Evolutionary conservation across 2,113 vertebrate species (phyloP), one percentile per base, ranked within the genome.

Genomic region (Macquaria australasica): DNA sequence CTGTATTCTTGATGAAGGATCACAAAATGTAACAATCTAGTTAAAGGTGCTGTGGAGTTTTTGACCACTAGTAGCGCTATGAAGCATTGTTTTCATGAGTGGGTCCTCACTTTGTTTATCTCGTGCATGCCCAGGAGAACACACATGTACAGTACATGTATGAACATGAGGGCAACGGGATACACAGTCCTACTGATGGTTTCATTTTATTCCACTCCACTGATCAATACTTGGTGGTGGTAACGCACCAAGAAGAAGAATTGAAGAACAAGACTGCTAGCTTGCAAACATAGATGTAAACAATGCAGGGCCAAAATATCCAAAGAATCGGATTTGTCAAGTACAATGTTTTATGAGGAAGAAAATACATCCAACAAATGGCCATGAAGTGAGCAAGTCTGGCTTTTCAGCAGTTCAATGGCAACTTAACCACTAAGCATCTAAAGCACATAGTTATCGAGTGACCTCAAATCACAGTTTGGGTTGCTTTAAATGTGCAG

Each of bases 381-480:
- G 14, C 51, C 39, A 41, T 55, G 3, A 48, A 68, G 62, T 41
- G 62, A 68, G n/a, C 31, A 56, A 45, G 14, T 18, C n/a, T 20
- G 67, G 62, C 73, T 69, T 59, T 79, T 77, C 41, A 69, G 56
- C 60, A 20, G 16, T 63, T 45, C 62, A 68, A 10, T 75, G 10
- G 69, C 58, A 59, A n/a, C 66, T 23, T 50, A 31, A 25, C 39
- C 70, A 68, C 62, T 21, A 28, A 53, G 21, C 10, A 25, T 67
- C 20, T 56, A 4, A 82, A 62, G 58, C 37, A 25, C 50, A 8
- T 58, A 73, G 71, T 77, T 80, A 73, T 20, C 16, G 18, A 23
- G 18, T n/a, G 82, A 77, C 85, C 66, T 77, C 82, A 70, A 80
- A 83, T 64, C 56, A 73, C 59, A 77, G 76, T 73, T 51, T 75